Conservation (phyloP, 2,797 vertebrate species). For the Poeciliopsis infans region DNA sequence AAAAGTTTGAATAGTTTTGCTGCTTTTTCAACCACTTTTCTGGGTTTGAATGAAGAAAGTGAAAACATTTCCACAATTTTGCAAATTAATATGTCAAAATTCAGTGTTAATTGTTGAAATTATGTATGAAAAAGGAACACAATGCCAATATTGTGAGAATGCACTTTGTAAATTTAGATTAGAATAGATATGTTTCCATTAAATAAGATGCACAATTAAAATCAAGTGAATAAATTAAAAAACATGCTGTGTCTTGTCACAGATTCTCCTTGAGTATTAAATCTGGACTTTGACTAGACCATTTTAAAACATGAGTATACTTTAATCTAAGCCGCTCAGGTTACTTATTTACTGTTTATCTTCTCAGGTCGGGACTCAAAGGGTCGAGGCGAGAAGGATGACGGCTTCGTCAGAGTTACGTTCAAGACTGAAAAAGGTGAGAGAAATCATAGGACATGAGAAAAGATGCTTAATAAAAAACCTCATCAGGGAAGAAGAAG, state of each 20-base stretch:
- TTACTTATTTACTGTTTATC: not conserved
- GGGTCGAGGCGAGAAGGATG: constrained; percentile 85
- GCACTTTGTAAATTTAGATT: not conserved
- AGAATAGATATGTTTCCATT: too few species aligned
- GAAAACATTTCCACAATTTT: not conserved
- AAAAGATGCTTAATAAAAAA: not conserved
- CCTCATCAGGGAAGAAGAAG: not conserved
- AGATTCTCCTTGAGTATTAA: not conserved
- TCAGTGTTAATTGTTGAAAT: not conserved
- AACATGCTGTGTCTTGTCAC: not conserved
- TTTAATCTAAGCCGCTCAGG: not conserved
- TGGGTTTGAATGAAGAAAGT: too few species aligned
- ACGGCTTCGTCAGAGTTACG: constrained; percentile 93
- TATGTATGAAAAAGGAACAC: not conserved
- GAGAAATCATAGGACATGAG: not conserved
- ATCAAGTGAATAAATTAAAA: not conserved
- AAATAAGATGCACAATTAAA: too few species aligned
- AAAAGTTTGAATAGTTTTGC: not conserved
- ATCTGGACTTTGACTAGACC: not conserved
- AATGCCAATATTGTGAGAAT: not conserved
- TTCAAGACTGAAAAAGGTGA: constrained; percentile 94
- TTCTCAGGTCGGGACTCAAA: constrained; percentile 85
- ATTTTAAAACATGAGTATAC: not conserved
- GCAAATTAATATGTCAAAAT: not conserved
- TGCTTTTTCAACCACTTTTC: not conserved